Evolutionary conservation across 2,113 vertebrate species (phyloP).

Genomic region (Lepus americanus): DNA sequence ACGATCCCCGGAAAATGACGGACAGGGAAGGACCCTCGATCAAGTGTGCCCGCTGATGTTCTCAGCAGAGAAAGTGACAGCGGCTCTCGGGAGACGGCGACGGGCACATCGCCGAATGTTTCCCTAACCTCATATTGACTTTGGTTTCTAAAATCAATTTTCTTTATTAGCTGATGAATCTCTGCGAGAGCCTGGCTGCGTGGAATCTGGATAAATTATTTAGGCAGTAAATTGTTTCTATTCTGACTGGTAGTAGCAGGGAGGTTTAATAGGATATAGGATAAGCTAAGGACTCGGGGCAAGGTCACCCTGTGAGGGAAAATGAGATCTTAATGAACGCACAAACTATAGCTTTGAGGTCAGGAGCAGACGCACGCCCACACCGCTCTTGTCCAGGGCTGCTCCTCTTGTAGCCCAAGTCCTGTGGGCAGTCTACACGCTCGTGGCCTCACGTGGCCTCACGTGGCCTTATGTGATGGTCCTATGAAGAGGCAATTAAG

Average conservation of each 20-base stretch:
- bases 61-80: constrained; percentile 22
- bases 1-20: fast-evolving
- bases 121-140: constrained; percentile 85
- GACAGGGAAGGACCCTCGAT: background rate
- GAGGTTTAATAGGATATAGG: constrained; percentile 69
- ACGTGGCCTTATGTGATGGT: fast-evolving
- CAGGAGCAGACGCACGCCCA: fast-evolving
- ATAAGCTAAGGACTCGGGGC: constrained; percentile 47
- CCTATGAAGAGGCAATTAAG: background rate
- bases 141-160: constrained; percentile 87
- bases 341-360: background rate
- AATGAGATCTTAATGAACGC: fast-evolving
- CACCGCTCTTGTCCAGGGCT: fast-evolving
- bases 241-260: constrained; percentile 63
- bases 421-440: background rate
- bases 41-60: background rate
- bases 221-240: constrained; percentile 84
- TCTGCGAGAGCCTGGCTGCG: constrained; percentile 84
- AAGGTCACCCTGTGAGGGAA: constrained; percentile 77
- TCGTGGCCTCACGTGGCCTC: background rate
- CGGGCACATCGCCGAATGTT: background rate
- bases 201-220: constrained; percentile 87
- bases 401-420: fast-evolving
- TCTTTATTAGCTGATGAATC: constrained; percentile 90
- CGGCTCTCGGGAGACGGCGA: constrained; percentile 54